Evolutionary conservation across 1,140 invertebrate species (phyloP), one percentile per base, ranked within the genome.

Genomic region (Chrysomallon squamiferum): DNA sequence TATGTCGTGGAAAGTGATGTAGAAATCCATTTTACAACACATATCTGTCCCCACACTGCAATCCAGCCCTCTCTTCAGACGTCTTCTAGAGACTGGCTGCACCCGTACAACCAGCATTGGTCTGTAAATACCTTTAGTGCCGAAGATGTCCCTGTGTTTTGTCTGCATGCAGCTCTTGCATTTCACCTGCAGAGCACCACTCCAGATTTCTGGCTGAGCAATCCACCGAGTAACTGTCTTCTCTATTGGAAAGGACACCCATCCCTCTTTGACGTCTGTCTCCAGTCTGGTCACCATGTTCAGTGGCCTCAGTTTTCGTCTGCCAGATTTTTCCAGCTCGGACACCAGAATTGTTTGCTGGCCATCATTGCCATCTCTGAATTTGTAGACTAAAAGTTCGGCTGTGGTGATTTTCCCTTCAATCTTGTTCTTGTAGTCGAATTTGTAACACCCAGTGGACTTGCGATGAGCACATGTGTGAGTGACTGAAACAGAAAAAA

Each of bases 251-350:
- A 59, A 59, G 4, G 32, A 25, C 38, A 59, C 13, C 58, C 58
- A 59, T 15, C 58, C 58, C 6, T 43, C 35, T 20, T 38, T 59
- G n/a, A 59, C 22, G 38, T 59, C 58, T 9, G 58, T 59, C 33
- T 59, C 58, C 11, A 59, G 38, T 43, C 58, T n/a, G 9, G 32
- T 25, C 22, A 59, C 58, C 18, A 59, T 59, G 38, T 59, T 59
- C 38, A 25, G 6, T 29, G 58, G 58, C 22, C 33, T 18, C 15
- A 43, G 38, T 59, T 59, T 59, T 15, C 32, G 32, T 15, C 25
- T 15, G 22, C 38, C 27, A 13, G 32, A 43, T 41, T 35, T 38
- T 59, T 59, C 58, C 35, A 59, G 35, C 27, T 59, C 58, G n/a
- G 58, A 59, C 22, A 59, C 13, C 2, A 38, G 32, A 15, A 59